Conservation (phyloP, 2,113 vertebrate species). For the Chionomys nivalis region DNA sequence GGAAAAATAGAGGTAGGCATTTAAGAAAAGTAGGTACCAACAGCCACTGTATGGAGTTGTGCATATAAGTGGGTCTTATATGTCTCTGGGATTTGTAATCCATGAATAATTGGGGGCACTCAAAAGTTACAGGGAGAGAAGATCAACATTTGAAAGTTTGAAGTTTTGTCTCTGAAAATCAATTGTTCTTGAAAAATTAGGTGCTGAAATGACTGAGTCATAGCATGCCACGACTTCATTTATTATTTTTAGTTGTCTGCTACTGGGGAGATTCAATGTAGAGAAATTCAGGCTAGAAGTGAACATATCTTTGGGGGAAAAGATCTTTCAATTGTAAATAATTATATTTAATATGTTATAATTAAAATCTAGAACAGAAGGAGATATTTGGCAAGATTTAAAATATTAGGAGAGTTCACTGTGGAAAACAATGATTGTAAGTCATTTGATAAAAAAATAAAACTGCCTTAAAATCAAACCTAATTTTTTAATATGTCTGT, state of each 20-base stretch:
- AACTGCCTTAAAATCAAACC: conserved; percentile 39
- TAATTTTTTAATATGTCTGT: conserved; percentile 6
- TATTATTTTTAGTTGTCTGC: conserved; percentile 63
- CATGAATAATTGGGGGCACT: conserved; percentile 57
- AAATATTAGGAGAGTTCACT: background rate
- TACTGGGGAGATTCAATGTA: conserved; percentile 5
- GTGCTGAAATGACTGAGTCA: conserved; percentile 61
- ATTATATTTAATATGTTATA: background rate
- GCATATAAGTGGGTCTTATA: conserved; percentile 40
- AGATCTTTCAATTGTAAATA: conserved; percentile 46
- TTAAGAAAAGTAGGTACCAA: conserved; percentile 11
- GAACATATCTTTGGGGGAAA: conserved; percentile 33
- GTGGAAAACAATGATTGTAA: conserved; percentile 19
- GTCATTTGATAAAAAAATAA: conserved; percentile 17
- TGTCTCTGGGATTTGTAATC: conserved; percentile 55
- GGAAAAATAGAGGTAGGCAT: conserved; percentile 1
- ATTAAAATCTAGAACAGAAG: conserved; percentile 14
- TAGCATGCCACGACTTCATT: conserved; percentile 30
- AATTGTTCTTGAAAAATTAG: conserved; percentile 66
- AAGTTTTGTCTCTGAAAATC: conserved; percentile 67
- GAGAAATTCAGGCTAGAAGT: conserved; percentile 56
- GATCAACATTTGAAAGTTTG: conserved; percentile 59
- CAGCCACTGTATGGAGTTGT: conserved; percentile 47
- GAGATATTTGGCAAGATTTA: conserved; percentile 32
- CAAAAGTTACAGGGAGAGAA: conserved; percentile 56